Evolutionary conservation across 1,140 invertebrate genomes (phyloP), one percentile per base, ranked within the genome.

Genomic region (Bombus vancouverensis): DNA sequence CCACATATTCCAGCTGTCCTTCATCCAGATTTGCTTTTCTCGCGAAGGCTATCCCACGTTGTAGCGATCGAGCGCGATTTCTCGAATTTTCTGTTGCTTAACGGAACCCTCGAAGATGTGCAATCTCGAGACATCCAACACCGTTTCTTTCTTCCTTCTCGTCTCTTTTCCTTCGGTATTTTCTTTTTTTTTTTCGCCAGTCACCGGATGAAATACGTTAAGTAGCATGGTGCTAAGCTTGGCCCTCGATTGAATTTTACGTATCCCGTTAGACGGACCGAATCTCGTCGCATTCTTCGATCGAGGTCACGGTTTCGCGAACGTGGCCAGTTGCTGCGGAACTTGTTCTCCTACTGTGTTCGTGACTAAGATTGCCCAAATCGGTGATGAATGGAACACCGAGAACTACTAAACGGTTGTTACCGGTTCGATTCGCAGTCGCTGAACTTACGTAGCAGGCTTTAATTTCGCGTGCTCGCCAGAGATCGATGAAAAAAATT

Each of bases 201-300:
- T 83, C 22, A 22, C 28, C 53, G 47, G 42, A 22, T 47, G 70
- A 57, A 57, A 66, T 57, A 34, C 71, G 34, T n/a, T 47, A 66
- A 53, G n/a, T 34, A 42, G 22, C 47, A 2, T 25, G 34, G 44
- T 12, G 70, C 44, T 88, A 73, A 79, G 47, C n/a, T 34, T 15
- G 22, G 76, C 59, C 39, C 65, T 57, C 65, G 8, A 75, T 82
- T 79, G 53, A 87, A 90, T 90, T 91, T 90, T 66, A 78, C 82
- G 42, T 53, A 74, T 90, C 81, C 86, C 89, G 86, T 88, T 88
- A 84, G 57, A 18, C 65, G 88, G 75, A 87, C 81, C 88, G 88
- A 90, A 90, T 90, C 86, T 89, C 79, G 34, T 81, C 88, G 86
- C 88, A 90, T 89, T 90, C 89, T 83, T 73, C 86, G 86, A 90